Base-by-base conservation (phyloP, 2,797 vertebrate genomes). In the Enteromius thamalakanensis region DNA sequence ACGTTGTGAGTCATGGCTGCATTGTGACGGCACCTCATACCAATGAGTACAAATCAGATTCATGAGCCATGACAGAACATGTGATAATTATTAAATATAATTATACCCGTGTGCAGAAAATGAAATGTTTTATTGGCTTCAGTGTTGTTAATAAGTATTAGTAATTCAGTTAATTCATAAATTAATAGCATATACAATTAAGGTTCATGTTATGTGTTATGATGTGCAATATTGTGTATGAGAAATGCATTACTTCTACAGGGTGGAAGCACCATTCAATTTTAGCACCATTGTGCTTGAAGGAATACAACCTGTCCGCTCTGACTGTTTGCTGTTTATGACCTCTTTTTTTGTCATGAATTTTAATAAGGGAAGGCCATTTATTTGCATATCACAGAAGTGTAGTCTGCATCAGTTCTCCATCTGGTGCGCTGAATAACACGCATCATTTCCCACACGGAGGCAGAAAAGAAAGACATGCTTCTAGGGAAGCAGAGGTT, bases 341-440 rank as follows among this genome's bases (percentile, higher is more conserved):
- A 80, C 84, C 76, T 69, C 71, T 84, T 84, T 67, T 79, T 72
- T 81, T n/a, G 53, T 79, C 67, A 84, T 84, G 82, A 87, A 87
- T 87, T 84, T 82, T 86, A 86, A 87, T 77, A 37, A 84, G 29
- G 26, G 64, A 70, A 23, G 75, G 70, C 51, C 42, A 34, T 84
- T 71, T 67, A 86, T 87, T 87, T 86, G 79, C 86, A 82, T 80
- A 21, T 84, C 51, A 71, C 81, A 76, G 75, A 76, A 79, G 68
- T 64, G 62, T 51, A 42, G 45, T 80, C 82, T 37, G 53, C 67
- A 19, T 83, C 81, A 79, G 8, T 51, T 78, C 49, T 58, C 79
- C 84, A 84, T 86, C 84, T 86, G 84, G 45, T 60, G n/a, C 49
- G 21, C 53, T 67, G 62, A 81, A 85, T 78, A 78, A 72, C 75